Percentiles rank a stretch among this genome's conserved stretches.
Conservation (phyloP, 2,797 vertebrate genomes). For the Dipus sagitta region DNA sequence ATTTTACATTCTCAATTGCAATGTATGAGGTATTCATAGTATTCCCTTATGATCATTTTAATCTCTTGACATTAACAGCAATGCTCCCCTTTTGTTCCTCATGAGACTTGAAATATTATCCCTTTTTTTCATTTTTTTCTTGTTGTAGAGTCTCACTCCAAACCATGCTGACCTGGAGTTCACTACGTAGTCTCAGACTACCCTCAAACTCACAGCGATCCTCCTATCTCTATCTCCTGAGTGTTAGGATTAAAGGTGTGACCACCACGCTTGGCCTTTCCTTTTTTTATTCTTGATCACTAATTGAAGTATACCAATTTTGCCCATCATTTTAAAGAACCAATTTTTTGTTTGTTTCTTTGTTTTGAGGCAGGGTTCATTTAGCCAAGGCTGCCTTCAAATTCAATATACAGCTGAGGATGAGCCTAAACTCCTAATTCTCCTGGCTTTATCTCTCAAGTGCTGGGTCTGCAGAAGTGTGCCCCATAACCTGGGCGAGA, state of each 20-base stretch:
- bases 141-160: no score
- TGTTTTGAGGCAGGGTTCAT: background rate
- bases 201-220: no score
- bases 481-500: background rate
- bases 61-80: constrained; percentile 22
- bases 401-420: background rate
- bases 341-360: background rate
- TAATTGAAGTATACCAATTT: background rate
- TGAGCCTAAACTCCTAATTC: background rate
- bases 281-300: background rate
- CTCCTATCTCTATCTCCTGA: no score
- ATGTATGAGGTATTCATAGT: background rate
- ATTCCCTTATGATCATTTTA: constrained; percentile 39
- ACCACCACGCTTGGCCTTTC: background rate
- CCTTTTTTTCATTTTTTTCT: constrained; percentile 26
- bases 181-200: no score
- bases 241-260: no score
- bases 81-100: constrained; percentile 29
- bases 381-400: background rate
- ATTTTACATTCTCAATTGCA: constrained; percentile 21
- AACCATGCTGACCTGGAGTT: no score
- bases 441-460: background rate
- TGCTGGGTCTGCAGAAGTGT: background rate
- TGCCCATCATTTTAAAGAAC: constrained; percentile 34
- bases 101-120: constrained; percentile 39